Conservation (phyloP, 92 coral and sea anemone species). For the Anthopleura xanthogrammica region DNA sequence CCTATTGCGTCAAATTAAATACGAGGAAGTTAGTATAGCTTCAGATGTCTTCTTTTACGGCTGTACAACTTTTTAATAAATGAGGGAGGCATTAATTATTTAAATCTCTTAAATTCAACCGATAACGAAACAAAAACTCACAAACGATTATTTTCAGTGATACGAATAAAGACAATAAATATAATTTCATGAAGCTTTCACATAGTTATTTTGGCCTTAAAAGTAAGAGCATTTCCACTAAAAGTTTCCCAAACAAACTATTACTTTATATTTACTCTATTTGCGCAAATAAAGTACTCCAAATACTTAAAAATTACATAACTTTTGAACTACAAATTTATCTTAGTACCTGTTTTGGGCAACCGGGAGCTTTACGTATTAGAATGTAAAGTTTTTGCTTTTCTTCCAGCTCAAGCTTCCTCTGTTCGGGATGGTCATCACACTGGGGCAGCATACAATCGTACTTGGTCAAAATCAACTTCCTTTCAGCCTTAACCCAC, state of each 20-base stretch:
- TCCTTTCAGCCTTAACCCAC: constrained; percentile 88
- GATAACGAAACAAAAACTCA: too few species aligned
- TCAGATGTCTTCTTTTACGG: too few species aligned
- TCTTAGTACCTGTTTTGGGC: constrained; percentile 90
- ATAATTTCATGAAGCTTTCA: too few species aligned
- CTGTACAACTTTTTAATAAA: too few species aligned
- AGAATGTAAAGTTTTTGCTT: constrained; percentile 72
- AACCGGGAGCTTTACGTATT: constrained; percentile 86
- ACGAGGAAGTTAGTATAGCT: background rate
- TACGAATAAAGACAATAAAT: too few species aligned
- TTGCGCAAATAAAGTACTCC: background rate
- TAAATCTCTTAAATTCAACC: too few species aligned
- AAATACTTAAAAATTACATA: constrained; percentile 8
- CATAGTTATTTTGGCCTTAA: background rate
- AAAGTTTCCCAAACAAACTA: background rate
- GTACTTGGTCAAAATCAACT: constrained; percentile 65
- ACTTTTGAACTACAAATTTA: background rate
- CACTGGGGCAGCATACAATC: constrained; percentile 93
- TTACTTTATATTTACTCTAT: background rate
- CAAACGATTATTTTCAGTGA: too few species aligned
- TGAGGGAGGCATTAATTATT: too few species aligned
- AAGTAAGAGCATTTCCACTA: background rate
- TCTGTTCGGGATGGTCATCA: constrained; percentile 80
- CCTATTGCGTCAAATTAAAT: constrained; percentile 25
- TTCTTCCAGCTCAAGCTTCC: constrained; percentile 77